Evolutionary conservation across 2,113 vertebrate genomes (phyloP), one percentile per base, ranked within the genome.

Genomic region (Neolamprologus longior): DNA sequence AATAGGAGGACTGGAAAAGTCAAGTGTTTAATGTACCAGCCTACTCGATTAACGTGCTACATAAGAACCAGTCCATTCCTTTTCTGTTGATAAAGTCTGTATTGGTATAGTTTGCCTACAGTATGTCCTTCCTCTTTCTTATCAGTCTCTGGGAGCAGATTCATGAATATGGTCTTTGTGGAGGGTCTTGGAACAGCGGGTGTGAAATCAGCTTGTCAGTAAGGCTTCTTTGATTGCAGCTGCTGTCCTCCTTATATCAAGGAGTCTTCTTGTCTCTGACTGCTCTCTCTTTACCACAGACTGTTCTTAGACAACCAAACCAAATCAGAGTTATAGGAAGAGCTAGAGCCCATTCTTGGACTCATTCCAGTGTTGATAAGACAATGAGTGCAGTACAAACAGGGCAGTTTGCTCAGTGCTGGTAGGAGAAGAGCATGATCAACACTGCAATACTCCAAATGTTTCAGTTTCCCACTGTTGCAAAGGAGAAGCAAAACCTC

Each of bases 81-180:
- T 73, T 73, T 17, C 50, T 37, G 13, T 35, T 71, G 66, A 71
- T 71, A 42, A 40, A 28, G 42, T 31, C 26, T 50, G 28, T 28
- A 2, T 37, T 35, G 63, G 79, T 37, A 5, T 53, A 15, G 33
- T 50, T 24, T 83, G 17, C 6, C 31, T 28, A 21, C 61, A 37
- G 33, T 37, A 21, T 2, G 8, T 24, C 31, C n/a, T 21, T 81
- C 45, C 53, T 8, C n/a, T 33, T 19, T 8, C 37, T 45, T 24
- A 54, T 86, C 80, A 26, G 2, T 52, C 35, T 31, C 5, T 40
- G 82, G 78, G 35, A 50, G 57, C 81, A 50, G 40, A 17, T 19
- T 7, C 3, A 19, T 94, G 86, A 94, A 89, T 84, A 89, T 13
- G 12, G 10, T 87, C 83, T 89, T 93, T 93, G 90, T 93, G 86